Percentiles rank a stretch among this genome's conserved stretches.
These are phyloP conservation scores for Bos indicus DNA, from an alignment of 2,113 vertebrate genomes.

Conservation along the genomic window DNA sequence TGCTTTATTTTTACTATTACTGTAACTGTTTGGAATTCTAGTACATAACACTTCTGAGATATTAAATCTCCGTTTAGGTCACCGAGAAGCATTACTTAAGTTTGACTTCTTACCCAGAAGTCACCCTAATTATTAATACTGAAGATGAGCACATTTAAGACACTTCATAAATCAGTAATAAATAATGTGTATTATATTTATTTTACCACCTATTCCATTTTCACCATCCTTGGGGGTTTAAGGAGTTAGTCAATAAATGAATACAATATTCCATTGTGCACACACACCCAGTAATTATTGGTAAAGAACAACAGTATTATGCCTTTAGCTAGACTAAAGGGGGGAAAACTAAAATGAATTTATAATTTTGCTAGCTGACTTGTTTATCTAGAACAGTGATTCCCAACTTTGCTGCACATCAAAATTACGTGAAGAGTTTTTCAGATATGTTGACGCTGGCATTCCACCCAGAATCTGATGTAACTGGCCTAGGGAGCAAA, in stretches of 20 bases:
- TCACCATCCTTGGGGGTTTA: not conserved
- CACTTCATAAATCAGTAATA: conserved; percentile 35
- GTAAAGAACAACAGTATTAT: not conserved
- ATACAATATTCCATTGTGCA: not conserved
- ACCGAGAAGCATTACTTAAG: conserved; percentile 30
- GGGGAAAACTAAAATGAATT: not conserved
- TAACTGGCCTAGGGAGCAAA: not conserved
- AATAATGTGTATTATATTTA: conserved; percentile 21
- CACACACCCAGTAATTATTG: not conserved
- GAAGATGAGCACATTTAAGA: conserved; percentile 15
- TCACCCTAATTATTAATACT: conserved; percentile 33
- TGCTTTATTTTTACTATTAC: conserved; percentile 42
- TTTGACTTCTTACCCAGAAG: conserved; percentile 37
- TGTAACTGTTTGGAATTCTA: conserved; percentile 50
- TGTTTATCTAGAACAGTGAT: conserved; percentile 6
- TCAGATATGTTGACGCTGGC: not conserved
- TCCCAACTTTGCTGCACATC: not conserved
- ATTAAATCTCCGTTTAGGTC: conserved; percentile 49
- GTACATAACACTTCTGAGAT: conserved; percentile 27
- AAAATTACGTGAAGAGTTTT: not conserved
- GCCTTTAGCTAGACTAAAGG: not conserved
- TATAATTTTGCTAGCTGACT: not conserved
- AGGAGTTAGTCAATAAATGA: not conserved
- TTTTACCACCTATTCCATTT: conserved; percentile 4
- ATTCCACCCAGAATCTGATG: not conserved